phyloP scores from a whole-genome alignment of 64 coral and sea anemone species.

The Acropora tenuis region DNA sequence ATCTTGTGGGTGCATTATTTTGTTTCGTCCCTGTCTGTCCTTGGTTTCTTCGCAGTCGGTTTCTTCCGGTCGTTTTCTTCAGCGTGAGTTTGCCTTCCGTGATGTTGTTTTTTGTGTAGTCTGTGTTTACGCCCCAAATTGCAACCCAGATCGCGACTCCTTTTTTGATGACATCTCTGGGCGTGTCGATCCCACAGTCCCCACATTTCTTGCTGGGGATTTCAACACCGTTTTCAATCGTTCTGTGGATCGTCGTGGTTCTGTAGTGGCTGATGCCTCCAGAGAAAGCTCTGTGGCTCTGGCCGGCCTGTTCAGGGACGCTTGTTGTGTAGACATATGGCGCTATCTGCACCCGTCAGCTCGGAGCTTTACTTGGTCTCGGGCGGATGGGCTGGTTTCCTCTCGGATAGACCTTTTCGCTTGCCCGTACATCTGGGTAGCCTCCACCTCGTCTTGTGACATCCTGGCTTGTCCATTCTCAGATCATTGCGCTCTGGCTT shows the following conservation, averaged over 20 bases:
- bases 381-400: neutral
- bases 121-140: neutral
- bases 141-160: neutral
- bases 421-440: neutral
- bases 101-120: neutral
- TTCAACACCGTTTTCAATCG: neutral
- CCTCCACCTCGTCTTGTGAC: neutral
- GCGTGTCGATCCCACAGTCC: neutral
- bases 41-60: neutral
- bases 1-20: neutral
- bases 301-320: neutral
- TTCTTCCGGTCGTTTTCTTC: neutral
- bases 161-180: neutral
- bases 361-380: neutral
- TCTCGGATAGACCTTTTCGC: conserved; percentile 40
- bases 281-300: neutral
- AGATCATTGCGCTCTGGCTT: neutral
- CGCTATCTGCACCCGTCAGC: neutral
- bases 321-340: conserved; percentile 20
- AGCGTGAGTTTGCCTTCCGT: neutral
- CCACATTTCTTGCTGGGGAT: neutral
- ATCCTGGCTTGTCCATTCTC: neutral
- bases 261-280: neutral
- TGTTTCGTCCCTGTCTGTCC: neutral
- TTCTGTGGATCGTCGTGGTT: neutral